phyloP scores from a whole-genome alignment of 2,797 vertebrate species.

The Gastrophryne carolinensis region DNA sequence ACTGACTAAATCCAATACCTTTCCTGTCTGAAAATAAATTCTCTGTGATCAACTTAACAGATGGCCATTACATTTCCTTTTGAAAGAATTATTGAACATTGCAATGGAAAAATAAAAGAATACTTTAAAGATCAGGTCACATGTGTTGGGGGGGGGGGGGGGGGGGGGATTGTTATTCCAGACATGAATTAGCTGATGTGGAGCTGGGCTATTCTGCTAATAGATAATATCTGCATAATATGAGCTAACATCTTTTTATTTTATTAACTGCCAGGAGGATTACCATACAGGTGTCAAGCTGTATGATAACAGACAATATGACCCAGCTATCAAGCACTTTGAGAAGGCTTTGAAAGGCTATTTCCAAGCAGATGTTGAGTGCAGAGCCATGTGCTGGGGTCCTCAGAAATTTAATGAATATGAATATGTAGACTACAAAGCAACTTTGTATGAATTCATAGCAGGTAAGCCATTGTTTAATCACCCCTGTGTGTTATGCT shows the following conservation, averaged over 20 bases:
- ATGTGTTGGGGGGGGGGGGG: not conserved
- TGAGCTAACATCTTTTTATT: not conserved
- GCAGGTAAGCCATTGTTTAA: slow-evolving; percentile 75
- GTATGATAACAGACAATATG: slow-evolving; percentile 79
- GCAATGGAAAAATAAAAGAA: slow-evolving; percentile 34
- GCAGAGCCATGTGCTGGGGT: slow-evolving; percentile 85
- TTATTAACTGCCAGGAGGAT: slow-evolving; percentile 68
- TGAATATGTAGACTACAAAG: slow-evolving; percentile 79
- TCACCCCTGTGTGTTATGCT: not conserved
- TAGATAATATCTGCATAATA: not conserved
- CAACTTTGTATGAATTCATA: slow-evolving; percentile 84
- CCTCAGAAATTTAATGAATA: slow-evolving; percentile 86
- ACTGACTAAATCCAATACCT: slow-evolving; percentile 9
- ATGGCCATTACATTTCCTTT: slow-evolving; percentile 37
- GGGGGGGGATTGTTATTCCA: not conserved
- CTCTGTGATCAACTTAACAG: slow-evolving; percentile 5
- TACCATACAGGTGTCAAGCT: slow-evolving; percentile 79
- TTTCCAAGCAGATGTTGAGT: slow-evolving; percentile 82
- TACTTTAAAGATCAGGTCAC: slow-evolving; percentile 8
- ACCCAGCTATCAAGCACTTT: slow-evolving; percentile 73
- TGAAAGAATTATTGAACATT: slow-evolving; percentile 21
- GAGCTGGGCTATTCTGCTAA: not conserved
- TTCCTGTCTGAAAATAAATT: slow-evolving; percentile 8
- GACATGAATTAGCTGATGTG: not conserved
- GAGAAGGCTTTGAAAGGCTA: slow-evolving; percentile 85